Evolutionary conservation across 1,140 invertebrate species (phyloP).

Genomic region (Ephestia elutella): DNA sequence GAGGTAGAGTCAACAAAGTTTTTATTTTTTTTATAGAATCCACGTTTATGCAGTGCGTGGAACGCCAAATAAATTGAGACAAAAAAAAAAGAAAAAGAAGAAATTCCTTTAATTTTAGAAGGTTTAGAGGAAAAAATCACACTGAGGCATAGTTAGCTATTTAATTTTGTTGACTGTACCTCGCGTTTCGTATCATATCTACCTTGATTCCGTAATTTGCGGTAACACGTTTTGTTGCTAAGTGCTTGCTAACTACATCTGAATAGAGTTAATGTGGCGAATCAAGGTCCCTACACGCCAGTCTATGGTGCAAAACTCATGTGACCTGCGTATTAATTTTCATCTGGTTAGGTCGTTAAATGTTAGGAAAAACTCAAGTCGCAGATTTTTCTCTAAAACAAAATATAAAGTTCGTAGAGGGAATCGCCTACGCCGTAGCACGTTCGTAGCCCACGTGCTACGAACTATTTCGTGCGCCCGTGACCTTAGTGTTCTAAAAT

Average conservation of each 20-base stretch:
- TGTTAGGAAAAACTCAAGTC: too few species aligned
- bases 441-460: neutral
- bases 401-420: neutral
- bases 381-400: too few species aligned
- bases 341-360: neutral
- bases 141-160: too few species aligned
- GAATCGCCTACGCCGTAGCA: neutral
- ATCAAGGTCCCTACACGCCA: conserved; percentile 6
- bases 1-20: neutral
- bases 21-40: too few species aligned
- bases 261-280: conserved; percentile 10
- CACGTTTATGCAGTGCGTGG: too few species aligned
- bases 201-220: conserved; percentile 10
- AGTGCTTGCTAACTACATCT: conserved; percentile 10
- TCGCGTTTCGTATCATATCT: neutral
- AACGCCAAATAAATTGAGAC: too few species aligned
- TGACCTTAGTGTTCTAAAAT: neutral
- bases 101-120: too few species aligned
- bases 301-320: neutral
- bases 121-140: too few species aligned
- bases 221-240: conserved; percentile 7
- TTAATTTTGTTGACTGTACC: neutral
- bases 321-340: neutral
- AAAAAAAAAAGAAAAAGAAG: too few species aligned
- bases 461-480: conserved; percentile 2